Percentiles rank a stretch among this genome's conserved stretches.
Evolutionary conservation across 2,113 vertebrate genomes (phyloP).

Genomic region (Sclerurus mexicanus): DNA sequence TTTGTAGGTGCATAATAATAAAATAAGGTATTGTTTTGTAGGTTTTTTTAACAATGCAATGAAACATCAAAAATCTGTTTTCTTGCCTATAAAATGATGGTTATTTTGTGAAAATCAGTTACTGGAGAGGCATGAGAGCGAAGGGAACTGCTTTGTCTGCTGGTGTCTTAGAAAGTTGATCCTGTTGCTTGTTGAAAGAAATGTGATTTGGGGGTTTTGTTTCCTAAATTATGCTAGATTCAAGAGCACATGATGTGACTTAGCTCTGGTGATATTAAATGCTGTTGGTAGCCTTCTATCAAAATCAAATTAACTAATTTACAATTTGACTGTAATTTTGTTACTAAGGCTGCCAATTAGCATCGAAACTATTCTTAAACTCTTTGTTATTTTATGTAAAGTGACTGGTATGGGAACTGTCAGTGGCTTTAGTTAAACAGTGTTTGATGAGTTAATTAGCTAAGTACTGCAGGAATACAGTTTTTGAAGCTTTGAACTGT

Average conservation of each 20-base stretch:
- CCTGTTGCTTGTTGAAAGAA: background rate
- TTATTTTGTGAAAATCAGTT: background rate
- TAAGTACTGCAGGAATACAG: background rate
- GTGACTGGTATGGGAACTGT: background rate
- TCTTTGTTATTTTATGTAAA: background rate
- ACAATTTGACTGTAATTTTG: background rate
- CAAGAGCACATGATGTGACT: background rate
- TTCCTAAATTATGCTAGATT: background rate
- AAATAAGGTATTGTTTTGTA: background rate
- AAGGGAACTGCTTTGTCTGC: background rate
- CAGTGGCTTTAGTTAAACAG: background rate
- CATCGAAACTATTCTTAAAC: background rate
- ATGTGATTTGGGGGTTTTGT: accelerated
- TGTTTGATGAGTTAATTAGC: slow-evolving; percentile 3
- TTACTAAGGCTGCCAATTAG: background rate
- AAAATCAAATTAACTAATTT: background rate
- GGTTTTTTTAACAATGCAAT: background rate
- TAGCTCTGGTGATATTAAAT: background rate
- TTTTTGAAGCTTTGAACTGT: background rate
- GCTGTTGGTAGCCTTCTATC: background rate
- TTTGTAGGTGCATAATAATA: background rate
- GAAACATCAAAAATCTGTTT: background rate
- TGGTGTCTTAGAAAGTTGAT: background rate
- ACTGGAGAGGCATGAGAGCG: background rate
- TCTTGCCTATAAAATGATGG: background rate